These are phyloP conservation scores for Astreopora myriophthalma DNA, from an alignment of 64 coral and sea anemone species.

Conservation along the genomic window DNA sequence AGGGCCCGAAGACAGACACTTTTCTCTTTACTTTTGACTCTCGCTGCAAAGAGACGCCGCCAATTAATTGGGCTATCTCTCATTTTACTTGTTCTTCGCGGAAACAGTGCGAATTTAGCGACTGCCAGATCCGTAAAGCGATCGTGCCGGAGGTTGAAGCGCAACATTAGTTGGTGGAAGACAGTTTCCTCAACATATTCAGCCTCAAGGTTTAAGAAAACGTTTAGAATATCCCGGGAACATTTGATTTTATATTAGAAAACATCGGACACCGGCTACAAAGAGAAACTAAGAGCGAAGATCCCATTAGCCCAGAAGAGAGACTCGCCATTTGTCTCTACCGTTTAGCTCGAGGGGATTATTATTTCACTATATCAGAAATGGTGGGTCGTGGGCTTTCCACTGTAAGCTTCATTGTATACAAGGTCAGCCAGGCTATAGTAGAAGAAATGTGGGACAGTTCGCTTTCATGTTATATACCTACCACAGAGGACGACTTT, in stretches of 20 bases:
- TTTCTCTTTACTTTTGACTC: neutral
- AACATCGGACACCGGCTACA: neutral
- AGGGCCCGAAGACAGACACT: neutral
- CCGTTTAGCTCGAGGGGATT: slow-evolving; percentile 2
- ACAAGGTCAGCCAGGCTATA: neutral
- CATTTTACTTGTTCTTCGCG: neutral
- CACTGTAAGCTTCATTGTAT: neutral
- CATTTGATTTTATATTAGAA: neutral
- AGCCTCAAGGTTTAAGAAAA: slow-evolving; percentile 5
- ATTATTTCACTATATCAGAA: neutral
- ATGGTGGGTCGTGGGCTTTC: neutral
- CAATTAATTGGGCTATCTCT: neutral
- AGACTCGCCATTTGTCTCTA: neutral
- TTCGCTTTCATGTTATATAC: neutral
- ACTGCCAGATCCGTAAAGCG: neutral
- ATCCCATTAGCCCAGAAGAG: slow-evolving; percentile 5
- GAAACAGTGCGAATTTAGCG: neutral
- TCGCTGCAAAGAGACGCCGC: neutral
- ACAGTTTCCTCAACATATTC: neutral
- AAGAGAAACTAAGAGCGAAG: neutral
- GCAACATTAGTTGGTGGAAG: neutral
- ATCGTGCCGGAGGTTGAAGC: neutral
- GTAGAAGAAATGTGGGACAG: slow-evolving; percentile 10
- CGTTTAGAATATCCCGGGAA: neutral
- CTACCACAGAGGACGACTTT: neutral